Evolutionary conservation across 2,797 vertebrate species (phyloP).

Genomic region (Lacerta viridis): DNA sequence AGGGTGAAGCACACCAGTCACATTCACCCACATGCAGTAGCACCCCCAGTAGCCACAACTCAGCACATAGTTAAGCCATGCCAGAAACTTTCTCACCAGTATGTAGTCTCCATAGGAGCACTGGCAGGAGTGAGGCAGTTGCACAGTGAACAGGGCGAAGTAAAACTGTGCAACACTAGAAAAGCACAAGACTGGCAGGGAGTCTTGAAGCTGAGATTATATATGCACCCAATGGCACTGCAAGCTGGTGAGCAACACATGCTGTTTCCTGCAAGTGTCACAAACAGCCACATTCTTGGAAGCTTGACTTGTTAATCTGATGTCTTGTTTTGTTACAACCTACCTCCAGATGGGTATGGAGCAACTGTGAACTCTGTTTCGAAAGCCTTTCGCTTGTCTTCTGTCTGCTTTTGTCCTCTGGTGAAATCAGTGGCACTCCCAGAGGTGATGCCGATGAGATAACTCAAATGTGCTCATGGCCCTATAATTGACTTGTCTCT

Average conservation of each 20-base stretch:
- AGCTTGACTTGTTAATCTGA: not conserved
- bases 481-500: conserved; percentile 1
- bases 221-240: not conserved
- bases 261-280: not conserved
- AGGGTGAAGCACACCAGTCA: not conserved
- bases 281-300: not conserved
- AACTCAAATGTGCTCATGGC: not conserved
- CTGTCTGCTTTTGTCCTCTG: not conserved
- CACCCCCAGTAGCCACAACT: not conserved
- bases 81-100: not conserved
- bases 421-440: not conserved
- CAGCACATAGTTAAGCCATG: not conserved
- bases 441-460: not conserved
- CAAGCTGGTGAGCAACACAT: not conserved
- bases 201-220: not conserved
- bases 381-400: not conserved
- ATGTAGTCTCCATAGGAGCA: not conserved
- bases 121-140: too few relatives aligned
- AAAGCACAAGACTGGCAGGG: not conserved
- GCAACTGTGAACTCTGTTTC: not conserved
- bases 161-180: not conserved
- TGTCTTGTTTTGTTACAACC: conserved; percentile 5
- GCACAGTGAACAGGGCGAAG: too few relatives aligned
- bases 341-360: not conserved
- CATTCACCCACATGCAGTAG: not conserved